A percentile compares a stretch with the other conserved stretches of the same genome.
Conservation (phyloP, 2,888 invertebrate genomes). For the Salticus scenicus region DNA sequence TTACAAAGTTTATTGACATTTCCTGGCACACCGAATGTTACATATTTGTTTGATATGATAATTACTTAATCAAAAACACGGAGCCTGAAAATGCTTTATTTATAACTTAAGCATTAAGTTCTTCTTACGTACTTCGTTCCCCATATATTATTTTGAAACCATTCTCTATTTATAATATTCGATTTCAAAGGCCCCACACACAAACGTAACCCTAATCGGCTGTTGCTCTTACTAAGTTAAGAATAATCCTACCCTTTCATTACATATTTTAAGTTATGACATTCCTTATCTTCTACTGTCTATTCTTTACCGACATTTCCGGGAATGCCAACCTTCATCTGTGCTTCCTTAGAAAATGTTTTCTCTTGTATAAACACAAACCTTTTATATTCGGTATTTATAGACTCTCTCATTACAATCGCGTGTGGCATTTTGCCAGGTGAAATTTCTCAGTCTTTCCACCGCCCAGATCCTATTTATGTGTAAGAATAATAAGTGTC, state of each 20-base stretch:
- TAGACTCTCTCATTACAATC: constrained; percentile 35
- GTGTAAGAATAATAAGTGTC: constrained; percentile 41
- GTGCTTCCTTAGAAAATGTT: neutral
- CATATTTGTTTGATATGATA: too few species aligned
- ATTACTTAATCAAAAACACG: too few species aligned
- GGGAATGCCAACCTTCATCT: neutral
- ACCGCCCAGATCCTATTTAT: constrained; percentile 28
- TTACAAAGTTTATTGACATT: too few species aligned
- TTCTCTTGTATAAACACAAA: constrained; percentile 46
- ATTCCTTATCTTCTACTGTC: neutral
- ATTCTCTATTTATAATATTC: neutral
- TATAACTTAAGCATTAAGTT: too few species aligned
- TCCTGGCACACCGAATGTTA: too few species aligned
- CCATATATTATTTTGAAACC: too few species aligned
- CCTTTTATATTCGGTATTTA: constrained; percentile 45
- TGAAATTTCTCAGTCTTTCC: neutral
- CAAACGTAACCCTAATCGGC: neutral
- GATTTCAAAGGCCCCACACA: neutral
- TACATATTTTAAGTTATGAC: constrained; percentile 14
- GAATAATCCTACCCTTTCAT: neutral
- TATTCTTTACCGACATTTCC: neutral
- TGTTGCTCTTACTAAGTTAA: neutral
- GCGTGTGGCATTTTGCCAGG: constrained; percentile 58
- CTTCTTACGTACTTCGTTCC: too few species aligned
- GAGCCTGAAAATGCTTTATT: too few species aligned